phyloP scores from a whole-genome alignment of 2,888 invertebrate genomes.

The Yponomeuta malinellus region DNA sequence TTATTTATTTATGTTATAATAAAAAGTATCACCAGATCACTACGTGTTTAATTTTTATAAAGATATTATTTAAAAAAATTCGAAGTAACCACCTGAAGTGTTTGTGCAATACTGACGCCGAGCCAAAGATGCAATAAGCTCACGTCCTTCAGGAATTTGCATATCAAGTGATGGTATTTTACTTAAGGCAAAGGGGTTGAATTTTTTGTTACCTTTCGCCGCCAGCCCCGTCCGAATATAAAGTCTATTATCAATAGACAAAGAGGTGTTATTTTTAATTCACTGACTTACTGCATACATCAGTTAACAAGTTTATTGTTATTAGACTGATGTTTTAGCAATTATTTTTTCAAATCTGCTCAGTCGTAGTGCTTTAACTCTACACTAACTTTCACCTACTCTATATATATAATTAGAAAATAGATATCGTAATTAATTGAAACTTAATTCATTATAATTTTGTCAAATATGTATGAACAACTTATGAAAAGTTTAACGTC shows the following conservation, averaged over 20 bases:
- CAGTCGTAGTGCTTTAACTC: background rate
- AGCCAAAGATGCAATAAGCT: conserved; percentile 36
- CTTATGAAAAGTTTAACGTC: too few species aligned
- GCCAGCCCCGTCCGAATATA: conserved; percentile 8
- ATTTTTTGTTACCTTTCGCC: conserved; percentile 20
- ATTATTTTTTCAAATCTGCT: background rate
- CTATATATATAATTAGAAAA: too few species aligned
- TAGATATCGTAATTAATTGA: too few species aligned
- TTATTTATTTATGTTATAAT: conserved; percentile 2
- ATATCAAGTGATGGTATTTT: conserved; percentile 44
- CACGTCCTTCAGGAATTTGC: conserved; percentile 39
- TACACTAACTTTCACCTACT: background rate
- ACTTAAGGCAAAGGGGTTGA: conserved; percentile 40
- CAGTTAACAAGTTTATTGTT: background rate
- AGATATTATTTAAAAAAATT: background rate
- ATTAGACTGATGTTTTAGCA: background rate
- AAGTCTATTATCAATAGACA: conserved; percentile 13
- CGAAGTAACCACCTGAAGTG: conserved; percentile 42
- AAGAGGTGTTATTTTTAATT: conserved; percentile 17
- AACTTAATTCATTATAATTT: too few species aligned
- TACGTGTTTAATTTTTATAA: background rate
- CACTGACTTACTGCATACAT: conserved; percentile 4
- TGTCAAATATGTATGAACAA: too few species aligned
- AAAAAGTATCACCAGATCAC: conserved; percentile 42
- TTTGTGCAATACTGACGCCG: conserved; percentile 48